These are phyloP conservation scores for Chloroclystis v-ata DNA, from an alignment of 2,888 invertebrate species.

Conservation along the genomic window DNA sequence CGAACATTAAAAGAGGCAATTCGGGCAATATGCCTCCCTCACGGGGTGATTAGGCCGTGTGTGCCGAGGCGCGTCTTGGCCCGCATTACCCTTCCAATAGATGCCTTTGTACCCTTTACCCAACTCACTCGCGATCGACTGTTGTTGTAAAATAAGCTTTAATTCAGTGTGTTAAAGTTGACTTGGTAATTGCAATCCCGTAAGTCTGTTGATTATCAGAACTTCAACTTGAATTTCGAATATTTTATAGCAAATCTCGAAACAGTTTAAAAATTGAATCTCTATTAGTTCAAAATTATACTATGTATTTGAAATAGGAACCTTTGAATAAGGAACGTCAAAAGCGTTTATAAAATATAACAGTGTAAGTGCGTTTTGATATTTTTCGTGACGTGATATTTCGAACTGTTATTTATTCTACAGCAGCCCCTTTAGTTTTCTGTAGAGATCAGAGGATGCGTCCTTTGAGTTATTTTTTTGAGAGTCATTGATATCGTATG, in stretches of 20 bases:
- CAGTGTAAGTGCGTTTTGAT: neutral
- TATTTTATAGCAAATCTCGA: neutral
- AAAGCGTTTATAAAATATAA: neutral
- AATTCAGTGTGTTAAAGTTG: neutral
- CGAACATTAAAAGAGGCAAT: conserved; percentile 51
- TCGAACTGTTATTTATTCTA: conserved; percentile 3
- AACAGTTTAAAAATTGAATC: neutral
- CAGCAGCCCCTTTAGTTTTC: conserved; percentile 50
- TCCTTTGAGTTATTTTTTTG: conserved; percentile 54
- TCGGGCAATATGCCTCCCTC: conserved; percentile 71
- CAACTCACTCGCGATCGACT: conserved; percentile 1
- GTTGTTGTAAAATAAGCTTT: conserved; percentile 12
- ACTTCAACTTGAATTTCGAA: too few relatives aligned
- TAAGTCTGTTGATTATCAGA: too few relatives aligned
- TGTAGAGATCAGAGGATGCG: conserved; percentile 59
- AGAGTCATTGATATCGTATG: conserved; percentile 44
- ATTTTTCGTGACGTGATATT: neutral
- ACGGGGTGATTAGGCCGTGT: conserved; percentile 75
- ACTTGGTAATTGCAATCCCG: neutral
- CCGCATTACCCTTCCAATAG: conserved; percentile 79
- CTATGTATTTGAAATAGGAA: too few relatives aligned
- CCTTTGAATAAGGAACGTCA: neutral
- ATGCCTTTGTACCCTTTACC: conserved; percentile 59
- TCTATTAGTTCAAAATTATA: neutral
- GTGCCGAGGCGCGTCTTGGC: conserved; percentile 78